Percentiles rank a stretch among this genome's conserved stretches.
Conservation (phyloP, 2,797 vertebrate genomes). For the Coluber constrictor region DNA sequence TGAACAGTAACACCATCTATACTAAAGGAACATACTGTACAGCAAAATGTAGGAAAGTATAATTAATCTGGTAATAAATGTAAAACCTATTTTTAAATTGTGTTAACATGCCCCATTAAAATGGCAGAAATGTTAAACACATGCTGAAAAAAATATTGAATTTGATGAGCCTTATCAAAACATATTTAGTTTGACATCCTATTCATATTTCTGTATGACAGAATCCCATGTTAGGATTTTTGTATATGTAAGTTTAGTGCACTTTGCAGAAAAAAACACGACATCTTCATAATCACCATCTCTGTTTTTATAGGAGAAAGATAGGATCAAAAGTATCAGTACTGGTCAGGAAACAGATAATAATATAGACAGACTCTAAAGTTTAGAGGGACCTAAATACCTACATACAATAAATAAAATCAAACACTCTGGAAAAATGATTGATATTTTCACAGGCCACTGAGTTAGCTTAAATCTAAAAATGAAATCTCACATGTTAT, state of each 20-base stretch:
- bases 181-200: neutral
- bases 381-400: neutral
- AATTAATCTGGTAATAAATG: neutral
- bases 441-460: neutral
- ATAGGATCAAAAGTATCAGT: neutral
- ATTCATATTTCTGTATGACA: neutral
- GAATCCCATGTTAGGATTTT: neutral
- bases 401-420: neutral
- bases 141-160: neutral
- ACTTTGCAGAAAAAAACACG: neutral
- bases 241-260: neutral
- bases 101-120: slow-evolving; percentile 11
- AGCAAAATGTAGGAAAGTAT: neutral
- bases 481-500: slow-evolving; percentile 25
- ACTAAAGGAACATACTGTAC: neutral
- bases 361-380: neutral
- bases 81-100: neutral
- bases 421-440: neutral
- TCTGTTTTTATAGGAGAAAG: neutral
- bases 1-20: neutral
- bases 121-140: neutral
- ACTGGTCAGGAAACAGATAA: neutral
- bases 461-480: slow-evolving; percentile 14
- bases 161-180: slow-evolving; percentile 14
- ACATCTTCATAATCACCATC: neutral